Percentiles rank a stretch among this genome's conserved stretches.
Conservation (phyloP, 1,140 invertebrate species). For the Cydia fagiglandana region DNA sequence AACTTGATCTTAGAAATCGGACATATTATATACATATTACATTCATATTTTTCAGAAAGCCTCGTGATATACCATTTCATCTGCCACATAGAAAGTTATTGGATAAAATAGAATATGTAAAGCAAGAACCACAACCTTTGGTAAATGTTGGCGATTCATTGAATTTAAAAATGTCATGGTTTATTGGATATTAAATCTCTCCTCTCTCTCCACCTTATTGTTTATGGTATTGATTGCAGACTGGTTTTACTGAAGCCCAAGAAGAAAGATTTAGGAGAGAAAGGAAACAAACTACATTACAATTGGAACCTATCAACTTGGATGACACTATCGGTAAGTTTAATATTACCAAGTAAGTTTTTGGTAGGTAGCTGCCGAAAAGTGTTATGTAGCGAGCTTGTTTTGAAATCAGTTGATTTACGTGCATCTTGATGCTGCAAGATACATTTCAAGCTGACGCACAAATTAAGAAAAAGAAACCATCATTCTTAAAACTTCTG, state of each 20-base stretch:
- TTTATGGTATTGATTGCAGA: conserved; percentile 47
- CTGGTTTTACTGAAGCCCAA: conserved; percentile 63
- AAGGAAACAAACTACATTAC: conserved; percentile 50
- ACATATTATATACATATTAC: too few relatives aligned
- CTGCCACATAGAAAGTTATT: conserved; percentile 80
- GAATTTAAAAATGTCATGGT: too few relatives aligned
- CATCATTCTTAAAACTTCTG: too few relatives aligned
- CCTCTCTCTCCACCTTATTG: conserved; percentile 41
- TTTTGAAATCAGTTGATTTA: too few relatives aligned
- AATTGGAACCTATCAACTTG: conserved; percentile 58
- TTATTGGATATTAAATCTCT: too few relatives aligned
- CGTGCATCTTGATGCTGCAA: too few relatives aligned
- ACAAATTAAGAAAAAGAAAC: too few relatives aligned
- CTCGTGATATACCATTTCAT: conserved; percentile 79
- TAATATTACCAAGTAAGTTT: background rate
- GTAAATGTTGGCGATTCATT: conserved; percentile 53
- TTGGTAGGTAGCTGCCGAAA: too few relatives aligned
- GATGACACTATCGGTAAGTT: conserved; percentile 39
- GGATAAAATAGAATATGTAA: conserved; percentile 79
- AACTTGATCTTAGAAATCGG: too few relatives aligned
- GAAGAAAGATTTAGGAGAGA: conserved; percentile 58
- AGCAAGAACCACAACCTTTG: conserved; percentile 77
- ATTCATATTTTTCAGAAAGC: conserved; percentile 62
- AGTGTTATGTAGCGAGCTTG: too few relatives aligned
- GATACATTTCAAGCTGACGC: too few relatives aligned